Percentiles rank a stretch among this genome's conserved stretches.
These are phyloP conservation scores for Gymnobelideus leadbeateri DNA, from an alignment of 2,113 vertebrate species.

Conservation along the genomic window DNA sequence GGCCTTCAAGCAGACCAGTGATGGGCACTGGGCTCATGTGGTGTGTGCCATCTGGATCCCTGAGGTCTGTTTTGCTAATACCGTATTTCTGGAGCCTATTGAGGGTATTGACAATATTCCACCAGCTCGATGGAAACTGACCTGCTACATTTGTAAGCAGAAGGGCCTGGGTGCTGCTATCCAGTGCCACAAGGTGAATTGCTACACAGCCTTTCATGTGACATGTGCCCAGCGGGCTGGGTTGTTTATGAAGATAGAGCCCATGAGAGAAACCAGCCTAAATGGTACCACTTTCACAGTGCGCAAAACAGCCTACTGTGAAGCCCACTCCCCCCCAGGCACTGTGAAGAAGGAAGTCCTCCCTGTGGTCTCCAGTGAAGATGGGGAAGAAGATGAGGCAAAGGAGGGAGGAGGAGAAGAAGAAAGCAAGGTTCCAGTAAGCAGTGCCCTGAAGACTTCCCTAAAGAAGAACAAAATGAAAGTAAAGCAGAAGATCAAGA, in stretches of 20 bases:
- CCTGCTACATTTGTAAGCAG: conserved; percentile 97
- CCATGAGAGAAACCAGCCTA: conserved; percentile 94
- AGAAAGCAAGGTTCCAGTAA: conserved; percentile 82
- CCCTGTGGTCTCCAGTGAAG: conserved; percentile 47
- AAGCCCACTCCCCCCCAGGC: conserved; percentile 90
- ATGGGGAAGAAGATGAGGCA: conserved; percentile 72
- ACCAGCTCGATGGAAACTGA: conserved; percentile 95
- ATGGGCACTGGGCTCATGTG: conserved; percentile 97
- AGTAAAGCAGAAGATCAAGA: conserved; percentile 93
- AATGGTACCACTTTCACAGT: conserved; percentile 96
- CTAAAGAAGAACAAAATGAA: conserved; percentile 87
- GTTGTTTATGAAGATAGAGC: conserved; percentile 99
- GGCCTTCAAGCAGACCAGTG: conserved; percentile 98
- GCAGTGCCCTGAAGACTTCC: conserved; percentile 72
- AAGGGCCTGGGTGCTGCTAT: conserved; percentile 96
- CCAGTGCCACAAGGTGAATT: conserved; percentile 98
- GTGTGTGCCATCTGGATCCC: conserved; percentile 99
- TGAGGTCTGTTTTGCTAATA: conserved; percentile 98
- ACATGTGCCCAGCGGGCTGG: conserved; percentile 96
- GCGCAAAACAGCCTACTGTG: conserved; percentile 97
- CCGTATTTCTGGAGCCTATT: conserved; percentile 97
- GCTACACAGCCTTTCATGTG: conserved; percentile 98
- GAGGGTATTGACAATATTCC: conserved; percentile 97
- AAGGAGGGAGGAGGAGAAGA: conserved; percentile 81
- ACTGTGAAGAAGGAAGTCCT: conserved; percentile 73